phyloP scores from a whole-genome alignment of 2,113 vertebrate genomes.

The Chrysemys picta region DNA sequence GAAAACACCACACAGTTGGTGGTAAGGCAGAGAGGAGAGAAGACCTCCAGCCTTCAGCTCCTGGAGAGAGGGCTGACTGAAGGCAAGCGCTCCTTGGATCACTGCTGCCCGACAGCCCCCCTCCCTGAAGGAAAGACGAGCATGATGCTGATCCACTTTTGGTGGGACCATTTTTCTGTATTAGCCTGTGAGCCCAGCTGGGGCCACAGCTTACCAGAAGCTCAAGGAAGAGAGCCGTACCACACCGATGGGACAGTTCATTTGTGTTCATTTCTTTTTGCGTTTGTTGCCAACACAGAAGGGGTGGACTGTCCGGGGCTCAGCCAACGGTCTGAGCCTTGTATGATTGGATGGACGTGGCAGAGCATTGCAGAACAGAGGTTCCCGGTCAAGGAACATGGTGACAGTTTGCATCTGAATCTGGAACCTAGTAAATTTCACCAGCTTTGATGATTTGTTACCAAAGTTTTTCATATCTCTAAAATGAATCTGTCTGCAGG shows the following conservation, averaged over 20 bases:
- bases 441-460: not conserved
- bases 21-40: not conserved
- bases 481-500: too few species aligned
- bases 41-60: too few species aligned
- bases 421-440: not conserved
- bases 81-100: not conserved
- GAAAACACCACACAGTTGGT: not conserved
- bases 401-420: not conserved
- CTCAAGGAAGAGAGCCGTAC: not conserved
- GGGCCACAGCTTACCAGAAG: not conserved
- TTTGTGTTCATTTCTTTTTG: not conserved
- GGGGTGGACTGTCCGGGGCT: not conserved
- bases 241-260: not conserved
- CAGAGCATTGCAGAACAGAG: not conserved
- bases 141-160: not conserved
- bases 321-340: not conserved
- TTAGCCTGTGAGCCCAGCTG: not conserved
- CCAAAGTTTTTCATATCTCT: not conserved
- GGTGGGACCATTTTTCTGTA: not conserved
- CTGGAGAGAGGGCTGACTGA: not conserved
- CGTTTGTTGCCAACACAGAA: not conserved
- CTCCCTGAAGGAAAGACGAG: not conserved
- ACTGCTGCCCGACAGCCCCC: not conserved
- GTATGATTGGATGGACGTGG: not conserved
- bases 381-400: not conserved